Evolutionary conservation across 2,113 vertebrate genomes (phyloP).

Genomic region (Caloenas nicobarica): DNA sequence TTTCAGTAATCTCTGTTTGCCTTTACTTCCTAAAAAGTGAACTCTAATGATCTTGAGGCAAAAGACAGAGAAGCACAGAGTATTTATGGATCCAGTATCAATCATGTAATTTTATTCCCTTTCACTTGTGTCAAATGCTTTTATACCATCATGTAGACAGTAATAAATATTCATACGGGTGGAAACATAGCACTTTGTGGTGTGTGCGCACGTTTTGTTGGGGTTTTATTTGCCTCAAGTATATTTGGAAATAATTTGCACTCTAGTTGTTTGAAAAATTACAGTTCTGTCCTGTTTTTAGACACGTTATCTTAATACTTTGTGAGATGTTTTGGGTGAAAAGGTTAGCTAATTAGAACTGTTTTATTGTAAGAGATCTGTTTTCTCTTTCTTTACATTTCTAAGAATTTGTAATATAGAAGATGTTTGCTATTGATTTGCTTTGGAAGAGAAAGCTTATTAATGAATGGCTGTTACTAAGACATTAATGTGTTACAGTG

Average conservation of each 20-base stretch:
- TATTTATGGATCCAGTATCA: not conserved
- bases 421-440: not conserved
- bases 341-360: not conserved
- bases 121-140: constrained; percentile 9
- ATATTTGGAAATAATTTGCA: constrained; percentile 52
- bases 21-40: not conserved
- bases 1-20: not conserved
- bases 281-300: constrained; percentile 27
- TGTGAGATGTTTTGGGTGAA: constrained; percentile 12
- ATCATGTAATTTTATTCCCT: not conserved
- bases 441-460: not conserved
- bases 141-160: constrained; percentile 10
- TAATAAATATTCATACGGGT: constrained; percentile 53
- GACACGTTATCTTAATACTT: constrained; percentile 33
- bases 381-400: not conserved
- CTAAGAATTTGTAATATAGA: not conserved
- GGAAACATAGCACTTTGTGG: not conserved
- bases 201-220: not conserved
- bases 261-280: constrained; percentile 45
- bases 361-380: not conserved
- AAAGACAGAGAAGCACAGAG: not conserved
- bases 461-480: not conserved
- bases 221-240: not conserved
- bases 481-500: not conserved
- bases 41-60: not conserved